These are phyloP conservation scores for Chlorodrepanis virens DNA, from an alignment of 2,113 vertebrate species.

Conservation along the genomic window DNA sequence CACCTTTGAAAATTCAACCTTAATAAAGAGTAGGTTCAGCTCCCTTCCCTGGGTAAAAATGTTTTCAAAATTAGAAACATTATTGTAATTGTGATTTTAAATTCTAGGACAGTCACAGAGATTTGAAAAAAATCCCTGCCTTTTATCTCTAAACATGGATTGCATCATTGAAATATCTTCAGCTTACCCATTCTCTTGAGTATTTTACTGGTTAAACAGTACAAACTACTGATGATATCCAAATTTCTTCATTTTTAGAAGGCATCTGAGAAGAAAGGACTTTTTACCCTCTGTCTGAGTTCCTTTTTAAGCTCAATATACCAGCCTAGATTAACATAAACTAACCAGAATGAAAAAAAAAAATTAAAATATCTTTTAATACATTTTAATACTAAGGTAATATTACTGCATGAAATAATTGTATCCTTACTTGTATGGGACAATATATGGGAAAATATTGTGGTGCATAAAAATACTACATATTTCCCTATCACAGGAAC, in stretches of 20 bases:
- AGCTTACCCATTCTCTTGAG: background rate
- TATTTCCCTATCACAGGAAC: background rate
- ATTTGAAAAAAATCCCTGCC: background rate
- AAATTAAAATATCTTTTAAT: background rate
- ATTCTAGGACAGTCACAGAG: background rate
- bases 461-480: background rate
- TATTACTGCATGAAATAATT: background rate
- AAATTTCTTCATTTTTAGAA: background rate
- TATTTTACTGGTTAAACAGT: background rate
- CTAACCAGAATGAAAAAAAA: background rate
- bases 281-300: background rate
- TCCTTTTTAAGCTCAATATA: background rate
- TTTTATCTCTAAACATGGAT: background rate
- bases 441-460: background rate
- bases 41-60: background rate
- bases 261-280: background rate
- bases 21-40: background rate
- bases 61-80: conserved; percentile 27
- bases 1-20: background rate
- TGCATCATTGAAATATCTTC: background rate
- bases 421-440: background rate
- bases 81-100: background rate
- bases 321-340: background rate
- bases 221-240: background rate
- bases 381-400: background rate